Conservation (phyloP, 2,888 invertebrate genomes). For the Balanococcus diminutus region DNA sequence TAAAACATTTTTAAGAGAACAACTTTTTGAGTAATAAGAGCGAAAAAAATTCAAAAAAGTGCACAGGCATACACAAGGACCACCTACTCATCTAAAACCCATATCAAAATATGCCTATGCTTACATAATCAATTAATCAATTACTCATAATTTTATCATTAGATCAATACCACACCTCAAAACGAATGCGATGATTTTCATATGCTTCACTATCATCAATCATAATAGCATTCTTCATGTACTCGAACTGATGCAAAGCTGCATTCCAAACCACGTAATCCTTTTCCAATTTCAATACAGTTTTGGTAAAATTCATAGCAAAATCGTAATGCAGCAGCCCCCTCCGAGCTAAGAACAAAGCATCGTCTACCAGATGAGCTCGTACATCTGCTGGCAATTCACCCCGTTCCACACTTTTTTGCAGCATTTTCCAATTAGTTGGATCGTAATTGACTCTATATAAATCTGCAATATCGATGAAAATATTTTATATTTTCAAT, state of each 20-base stretch:
- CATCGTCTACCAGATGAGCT: constrained; percentile 83
- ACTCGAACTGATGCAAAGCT: constrained; percentile 76
- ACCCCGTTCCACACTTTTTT: constrained; percentile 69
- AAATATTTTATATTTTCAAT: neutral
- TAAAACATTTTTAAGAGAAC: too few relatives aligned
- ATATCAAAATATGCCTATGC: too few relatives aligned
- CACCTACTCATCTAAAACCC: too few relatives aligned
- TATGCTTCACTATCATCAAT: neutral
- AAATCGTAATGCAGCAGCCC: constrained; percentile 73
- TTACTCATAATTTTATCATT: too few relatives aligned
- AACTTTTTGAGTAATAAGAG: too few relatives aligned
- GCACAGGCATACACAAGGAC: too few relatives aligned
- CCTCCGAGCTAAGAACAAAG: constrained; percentile 77
- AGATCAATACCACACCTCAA: too few relatives aligned
- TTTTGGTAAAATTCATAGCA: constrained; percentile 80
- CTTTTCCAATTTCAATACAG: constrained; percentile 72
- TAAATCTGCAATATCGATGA: constrained; percentile 66
- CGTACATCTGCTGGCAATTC: constrained; percentile 65
- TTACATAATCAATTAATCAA: too few relatives aligned
- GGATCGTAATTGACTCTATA: constrained; percentile 77
- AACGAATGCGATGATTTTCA: neutral
- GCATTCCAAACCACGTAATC: constrained; percentile 89
- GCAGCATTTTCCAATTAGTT: constrained; percentile 73
- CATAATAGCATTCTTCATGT: constrained; percentile 66
- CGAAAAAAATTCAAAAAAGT: too few relatives aligned